phyloP scores from a whole-genome alignment of 2,797 vertebrate genomes.

The Eidolon dupreanum region DNA sequence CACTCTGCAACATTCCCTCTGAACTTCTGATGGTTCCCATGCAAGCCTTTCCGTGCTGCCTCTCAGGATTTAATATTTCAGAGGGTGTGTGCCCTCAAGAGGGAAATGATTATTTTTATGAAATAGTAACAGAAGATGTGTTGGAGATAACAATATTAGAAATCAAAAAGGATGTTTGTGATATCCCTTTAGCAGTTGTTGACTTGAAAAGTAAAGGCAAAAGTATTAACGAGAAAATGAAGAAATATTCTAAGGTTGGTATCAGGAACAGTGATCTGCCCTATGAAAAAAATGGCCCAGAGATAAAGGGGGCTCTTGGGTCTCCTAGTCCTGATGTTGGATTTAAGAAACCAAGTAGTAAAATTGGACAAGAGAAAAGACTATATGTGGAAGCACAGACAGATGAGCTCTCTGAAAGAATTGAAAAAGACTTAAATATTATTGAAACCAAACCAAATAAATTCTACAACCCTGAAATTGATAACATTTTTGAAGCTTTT shows the following conservation, averaged over 20 bases:
- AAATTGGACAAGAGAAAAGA: neutral
- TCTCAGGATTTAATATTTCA: constrained; percentile 89
- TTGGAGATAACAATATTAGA: constrained; percentile 88
- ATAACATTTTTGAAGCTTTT: constrained; percentile 28
- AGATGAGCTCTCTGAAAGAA: neutral
- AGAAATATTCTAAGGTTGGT: constrained; percentile 83
- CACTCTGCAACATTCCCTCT: constrained; percentile 87
- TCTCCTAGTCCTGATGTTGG: neutral
- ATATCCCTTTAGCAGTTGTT: constrained; percentile 85
- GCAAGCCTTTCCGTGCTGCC: constrained; percentile 92
- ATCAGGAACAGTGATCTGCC: neutral
- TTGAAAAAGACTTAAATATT: neutral
- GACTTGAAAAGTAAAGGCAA: constrained; percentile 86
- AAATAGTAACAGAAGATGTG: constrained; percentile 85
- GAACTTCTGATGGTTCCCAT: constrained; percentile 86
- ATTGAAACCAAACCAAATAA: constrained; percentile 39
- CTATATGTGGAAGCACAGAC: neutral
- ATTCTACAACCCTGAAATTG: neutral
- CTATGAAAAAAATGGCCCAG: neutral
- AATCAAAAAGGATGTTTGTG: constrained; percentile 71
- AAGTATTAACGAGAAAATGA: constrained; percentile 89
- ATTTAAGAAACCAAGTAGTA: constrained; percentile 25
- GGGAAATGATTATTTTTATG: constrained; percentile 86
- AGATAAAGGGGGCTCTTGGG: neutral
- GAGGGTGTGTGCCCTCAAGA: constrained; percentile 88